These are phyloP conservation scores for Patiria pectinifera DNA, from an alignment of 53 echinoderm and acorn worm species.

Conservation along the genomic window DNA sequence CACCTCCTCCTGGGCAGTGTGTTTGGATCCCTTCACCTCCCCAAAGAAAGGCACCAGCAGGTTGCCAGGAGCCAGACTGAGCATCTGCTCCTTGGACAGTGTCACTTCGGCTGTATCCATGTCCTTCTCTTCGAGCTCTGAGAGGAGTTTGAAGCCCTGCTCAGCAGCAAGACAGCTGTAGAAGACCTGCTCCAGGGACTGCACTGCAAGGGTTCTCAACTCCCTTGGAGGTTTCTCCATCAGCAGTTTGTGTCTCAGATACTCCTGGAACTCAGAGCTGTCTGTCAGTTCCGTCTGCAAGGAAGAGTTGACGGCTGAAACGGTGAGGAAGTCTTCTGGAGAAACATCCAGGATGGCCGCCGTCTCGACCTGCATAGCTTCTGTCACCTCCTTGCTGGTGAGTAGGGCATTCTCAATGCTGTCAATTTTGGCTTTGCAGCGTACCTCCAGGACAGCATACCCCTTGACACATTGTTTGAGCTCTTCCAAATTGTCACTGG, in stretches of 20 bases:
- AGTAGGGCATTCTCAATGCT: conserved; percentile 80
- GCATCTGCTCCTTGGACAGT: conserved; percentile 83
- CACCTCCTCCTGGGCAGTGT: conserved; percentile 76
- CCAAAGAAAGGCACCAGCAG: conserved; percentile 78
- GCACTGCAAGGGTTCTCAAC: conserved; percentile 55
- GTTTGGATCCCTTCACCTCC: conserved; percentile 73
- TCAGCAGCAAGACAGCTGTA: conserved; percentile 75
- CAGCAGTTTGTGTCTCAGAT: conserved; percentile 77
- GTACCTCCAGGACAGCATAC: conserved; percentile 83
- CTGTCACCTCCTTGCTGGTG: conserved; percentile 72
- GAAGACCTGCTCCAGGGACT: conserved; percentile 75
- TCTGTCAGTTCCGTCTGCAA: conserved; percentile 76
- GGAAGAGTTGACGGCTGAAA: conserved; percentile 70
- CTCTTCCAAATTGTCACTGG: conserved; percentile 17
- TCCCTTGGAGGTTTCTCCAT: conserved; percentile 40
- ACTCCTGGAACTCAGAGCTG: conserved; percentile 70
- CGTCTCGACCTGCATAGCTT: conserved; percentile 72
- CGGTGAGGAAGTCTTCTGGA: conserved; percentile 79
- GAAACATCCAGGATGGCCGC: conserved; percentile 78
- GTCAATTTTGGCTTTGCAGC: conserved; percentile 82
- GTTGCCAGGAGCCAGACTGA: conserved; percentile 81
- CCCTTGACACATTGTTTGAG: conserved; percentile 73
- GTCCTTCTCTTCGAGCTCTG: conserved; percentile 57
- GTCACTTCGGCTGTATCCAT: conserved; percentile 65
- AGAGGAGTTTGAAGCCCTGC: conserved; percentile 73